Base-by-base conservation (phyloP, 2,888 invertebrate genomes). In the Ectemnius continuus region DNA sequence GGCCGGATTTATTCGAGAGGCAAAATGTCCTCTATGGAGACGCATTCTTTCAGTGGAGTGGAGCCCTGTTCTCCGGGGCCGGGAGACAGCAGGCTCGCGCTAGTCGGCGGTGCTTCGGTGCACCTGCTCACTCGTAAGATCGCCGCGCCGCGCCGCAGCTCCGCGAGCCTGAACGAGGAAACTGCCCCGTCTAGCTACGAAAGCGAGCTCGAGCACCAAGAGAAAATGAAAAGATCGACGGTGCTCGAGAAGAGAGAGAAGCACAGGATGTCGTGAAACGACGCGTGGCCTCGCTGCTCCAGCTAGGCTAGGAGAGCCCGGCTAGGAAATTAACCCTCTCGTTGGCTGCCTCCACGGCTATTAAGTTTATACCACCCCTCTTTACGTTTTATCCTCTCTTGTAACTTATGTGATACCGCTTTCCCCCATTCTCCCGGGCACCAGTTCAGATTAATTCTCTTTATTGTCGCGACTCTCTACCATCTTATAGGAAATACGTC, bases 81-180 rank as follows among this genome's bases (percentile, higher is more conserved):
- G 36, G 58, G 57, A 20, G 52, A 56, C 57, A 56, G 61, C 20
- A 23, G 23, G 3, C 48, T 23, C 23, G 23, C 2, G 23, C 23
- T 23, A 23, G 23, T 61, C 58, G 16, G 59, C 57, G 65, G 76
- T 73, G 61, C 70, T 81, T 76, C 61, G 76, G 69, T 56, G 80
- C 82, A 75, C 76, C 82, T 82, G 82, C 65, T 82, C 78, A 78
- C 76, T 67, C 80, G 73, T 78, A 74, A 82, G 76, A 71, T 67
- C 73, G 80, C 80, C 23, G 23, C 23, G 80, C 80, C 23, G 23
- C 23, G 23, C 23, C 73, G 78, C 73, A 80, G 80, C 56, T 70
- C 62, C 56, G 14, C 61, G 23, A 26, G 48, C 46, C 20, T 45
- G 66, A 64, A 61, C 60, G 23, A 62, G 57, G 62, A 63, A 66